A percentile compares a stretch with the other conserved stretches of the same genome.
Evolutionary conservation across 2,113 vertebrate genomes (phyloP).

Genomic region (Lethenteron reissneri): DNA sequence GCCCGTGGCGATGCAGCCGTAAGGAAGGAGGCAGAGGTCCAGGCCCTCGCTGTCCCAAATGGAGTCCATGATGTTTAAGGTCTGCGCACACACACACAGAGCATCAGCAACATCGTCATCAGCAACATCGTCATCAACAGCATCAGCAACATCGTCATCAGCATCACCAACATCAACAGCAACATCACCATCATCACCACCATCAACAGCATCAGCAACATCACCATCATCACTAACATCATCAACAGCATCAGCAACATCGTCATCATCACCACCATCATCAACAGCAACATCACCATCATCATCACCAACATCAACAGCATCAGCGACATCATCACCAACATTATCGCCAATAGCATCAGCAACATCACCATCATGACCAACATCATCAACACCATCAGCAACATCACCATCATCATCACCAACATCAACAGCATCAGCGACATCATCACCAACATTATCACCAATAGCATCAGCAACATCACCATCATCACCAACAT

Average conservation of each 20-base stretch:
- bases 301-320: too few species aligned
- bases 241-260: not conserved
- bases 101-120: not conserved
- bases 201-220: not conserved
- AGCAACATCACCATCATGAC: too few species aligned
- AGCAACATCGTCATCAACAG: not conserved
- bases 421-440: too few species aligned
- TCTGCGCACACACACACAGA: slow-evolving; percentile 23
- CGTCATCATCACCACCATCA: too few species aligned
- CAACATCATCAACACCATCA: too few species aligned
- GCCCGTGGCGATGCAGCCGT: slow-evolving; percentile 92
- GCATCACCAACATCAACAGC: not conserved
- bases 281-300: too few species aligned
- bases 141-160: not conserved
- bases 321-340: not conserved
- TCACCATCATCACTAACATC: not conserved
- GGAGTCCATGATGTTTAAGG: slow-evolving; percentile 87
- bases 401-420: too few species aligned
- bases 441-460: not conserved
- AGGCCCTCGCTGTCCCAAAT: slow-evolving; percentile 91
- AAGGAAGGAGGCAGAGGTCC: slow-evolving; percentile 69
- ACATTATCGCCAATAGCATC: not conserved
- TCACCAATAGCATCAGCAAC: too few species aligned
- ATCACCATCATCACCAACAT: too few species aligned
- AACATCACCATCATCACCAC: not conserved